Conservation (phyloP, 2,888 invertebrate genomes). For the Lochmaea crataegi region DNA sequence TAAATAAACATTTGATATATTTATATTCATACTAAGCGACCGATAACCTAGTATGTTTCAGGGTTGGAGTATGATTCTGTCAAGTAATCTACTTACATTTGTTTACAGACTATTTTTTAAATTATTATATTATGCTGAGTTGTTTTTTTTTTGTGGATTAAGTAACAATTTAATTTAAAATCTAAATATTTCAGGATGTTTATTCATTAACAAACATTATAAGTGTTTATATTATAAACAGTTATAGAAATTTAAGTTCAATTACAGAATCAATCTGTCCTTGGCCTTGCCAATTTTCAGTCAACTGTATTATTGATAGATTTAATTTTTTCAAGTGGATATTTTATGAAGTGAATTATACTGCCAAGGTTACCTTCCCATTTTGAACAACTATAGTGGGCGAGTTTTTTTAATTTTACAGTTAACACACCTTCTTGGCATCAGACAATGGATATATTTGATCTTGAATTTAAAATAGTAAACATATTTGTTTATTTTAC, state of each 20-base stretch:
- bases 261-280: constrained; percentile 3
- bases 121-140: too few species aligned
- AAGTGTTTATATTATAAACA: neutral
- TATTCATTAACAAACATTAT: too few species aligned
- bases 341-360: constrained; percentile 1
- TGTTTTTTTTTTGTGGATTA: too few species aligned
- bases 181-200: too few species aligned
- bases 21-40: too few species aligned
- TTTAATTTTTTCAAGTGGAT: constrained; percentile 8
- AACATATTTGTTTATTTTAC: too few species aligned
- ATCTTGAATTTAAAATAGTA: neutral
- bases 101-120: too few species aligned
- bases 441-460: neutral
- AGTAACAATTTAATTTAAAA: too few species aligned
- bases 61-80: too few species aligned
- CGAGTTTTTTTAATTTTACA: neutral
- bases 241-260: neutral
- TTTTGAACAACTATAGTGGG: neutral
- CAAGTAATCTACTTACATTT: too few species aligned
- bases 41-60: too few species aligned
- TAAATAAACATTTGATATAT: too few species aligned
- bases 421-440: neutral
- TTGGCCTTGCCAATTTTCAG: constrained; percentile 11
- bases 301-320: constrained; percentile 4
- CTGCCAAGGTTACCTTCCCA: constrained; percentile 1